phyloP scores from a whole-genome alignment of 2,888 invertebrate species.

The Ptychoptera albimana region DNA sequence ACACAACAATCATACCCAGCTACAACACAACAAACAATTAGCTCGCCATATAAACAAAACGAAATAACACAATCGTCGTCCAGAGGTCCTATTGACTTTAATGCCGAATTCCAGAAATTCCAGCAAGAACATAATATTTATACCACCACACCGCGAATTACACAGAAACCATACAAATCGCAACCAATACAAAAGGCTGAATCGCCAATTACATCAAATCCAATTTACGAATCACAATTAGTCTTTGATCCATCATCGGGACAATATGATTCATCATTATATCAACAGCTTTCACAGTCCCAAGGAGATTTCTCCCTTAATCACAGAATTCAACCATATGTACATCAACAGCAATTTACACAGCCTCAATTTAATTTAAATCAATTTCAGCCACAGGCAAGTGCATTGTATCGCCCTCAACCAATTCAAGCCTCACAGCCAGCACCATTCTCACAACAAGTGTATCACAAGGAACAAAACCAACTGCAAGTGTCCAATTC shows the following conservation, averaged over 20 bases:
- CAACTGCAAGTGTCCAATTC: slow-evolving; percentile 44
- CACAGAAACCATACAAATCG: slow-evolving; percentile 18
- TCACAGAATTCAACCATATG: slow-evolving; percentile 60
- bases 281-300: slow-evolving; percentile 57
- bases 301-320: slow-evolving; percentile 54
- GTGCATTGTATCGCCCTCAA: slow-evolving; percentile 17
- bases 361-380: slow-evolving; percentile 40
- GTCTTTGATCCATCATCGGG: slow-evolving; percentile 62
- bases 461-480: slow-evolving; percentile 43
- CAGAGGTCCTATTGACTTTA: slow-evolving; percentile 40
- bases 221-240: slow-evolving; percentile 61
- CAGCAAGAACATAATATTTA: slow-evolving; percentile 46
- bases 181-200: slow-evolving; percentile 26
- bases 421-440: slow-evolving; percentile 17
- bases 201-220: slow-evolving; percentile 33
- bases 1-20: slow-evolving; percentile 23
- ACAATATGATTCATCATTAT: slow-evolving; percentile 62
- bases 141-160: slow-evolving; percentile 28
- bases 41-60: slow-evolving; percentile 7
- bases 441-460: slow-evolving; percentile 23
- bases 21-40: slow-evolving; percentile 15
- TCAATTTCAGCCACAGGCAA: slow-evolving; percentile 34
- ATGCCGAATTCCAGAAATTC: slow-evolving; percentile 59
- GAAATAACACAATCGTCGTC: slow-evolving; percentile 1
- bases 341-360: slow-evolving; percentile 35